Base-by-base conservation (phyloP, 2,113 vertebrate genomes). In the Gallinago paraguaiae region DNA sequence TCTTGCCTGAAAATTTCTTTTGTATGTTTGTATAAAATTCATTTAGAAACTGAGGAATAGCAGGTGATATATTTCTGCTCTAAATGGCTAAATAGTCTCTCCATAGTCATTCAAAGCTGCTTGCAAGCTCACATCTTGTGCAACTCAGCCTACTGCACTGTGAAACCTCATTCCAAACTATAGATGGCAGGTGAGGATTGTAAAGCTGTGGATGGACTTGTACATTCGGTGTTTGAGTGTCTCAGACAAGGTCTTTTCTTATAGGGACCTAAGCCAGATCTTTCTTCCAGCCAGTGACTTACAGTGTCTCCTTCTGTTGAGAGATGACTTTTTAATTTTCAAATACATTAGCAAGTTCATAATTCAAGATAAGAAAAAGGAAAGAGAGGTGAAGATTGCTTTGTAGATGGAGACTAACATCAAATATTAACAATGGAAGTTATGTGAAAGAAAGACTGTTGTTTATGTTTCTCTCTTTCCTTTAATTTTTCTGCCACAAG, bases 151-250 rank as follows among this genome's bases (percentile, higher is more conserved):
- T 63, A 27, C 11, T 53, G 14, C 27, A 43, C 7, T 77, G 72
- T 85, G 81, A 95, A 90, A 41, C 57, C 23, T 63, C 24, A 4
- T 46, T 25, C 28, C 50, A 79, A 59, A 87, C 68, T 63, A 91
- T 3, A 96, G 87, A 91, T 78, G 68, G 71, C 71, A 83, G 59
- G 74, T 95, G 65, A 85, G 79, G 57, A 65, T 48, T 92, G 69
- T 67, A 48, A 86, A 70, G 65, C 17, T n/a, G 53, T 50, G 37
- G 31, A n/a, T 50, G 45, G 48, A 46, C 31, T 35, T 59, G 4
- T 57, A 15, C 22, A 30, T 10, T 24, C 33, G 16, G 15, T 63
- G 11, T 70, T 35, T 3, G 5, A 59, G 13, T 10, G 25, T 43
- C 60, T 63, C 35, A 78, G 24, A 48, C 0, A 5, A 74, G 15